These are phyloP conservation scores for Hyperoplus immaculatus DNA, from an alignment of 2,797 vertebrate species.

Conservation along the genomic window DNA sequence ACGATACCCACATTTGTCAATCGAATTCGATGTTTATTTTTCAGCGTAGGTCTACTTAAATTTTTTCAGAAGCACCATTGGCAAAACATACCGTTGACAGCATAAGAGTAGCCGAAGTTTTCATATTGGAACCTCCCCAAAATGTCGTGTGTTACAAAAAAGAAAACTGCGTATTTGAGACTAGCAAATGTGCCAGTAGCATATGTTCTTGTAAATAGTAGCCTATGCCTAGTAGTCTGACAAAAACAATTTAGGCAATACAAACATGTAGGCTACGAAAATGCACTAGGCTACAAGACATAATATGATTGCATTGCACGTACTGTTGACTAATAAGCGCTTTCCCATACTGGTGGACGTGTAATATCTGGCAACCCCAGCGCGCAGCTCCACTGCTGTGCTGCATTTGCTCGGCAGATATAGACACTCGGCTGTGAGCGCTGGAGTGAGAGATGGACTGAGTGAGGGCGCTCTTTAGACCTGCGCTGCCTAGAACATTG, in stretches of 20 bases:
- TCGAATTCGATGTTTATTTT: background rate
- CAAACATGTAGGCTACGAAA: background rate
- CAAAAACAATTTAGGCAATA: background rate
- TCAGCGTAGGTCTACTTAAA: background rate
- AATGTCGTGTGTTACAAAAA: background rate
- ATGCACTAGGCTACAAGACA: background rate
- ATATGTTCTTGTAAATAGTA: background rate
- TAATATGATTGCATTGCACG: background rate
- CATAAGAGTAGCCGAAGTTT: background rate
- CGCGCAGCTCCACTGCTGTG: slow-evolving; percentile 49
- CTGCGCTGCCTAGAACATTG: slow-evolving; percentile 80
- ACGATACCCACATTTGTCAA: background rate
- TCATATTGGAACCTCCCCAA: accelerated
- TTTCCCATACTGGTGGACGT: background rate
- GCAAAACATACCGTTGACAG: background rate
- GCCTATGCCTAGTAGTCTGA: no score
- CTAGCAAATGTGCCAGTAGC: no score
- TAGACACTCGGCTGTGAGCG: slow-evolving; percentile 61
- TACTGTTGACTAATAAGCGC: background rate
- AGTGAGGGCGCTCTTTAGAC: slow-evolving; percentile 87
- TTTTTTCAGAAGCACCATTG: background rate
- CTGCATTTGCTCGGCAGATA: slow-evolving; percentile 56
- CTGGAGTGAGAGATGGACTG: slow-evolving; percentile 89
- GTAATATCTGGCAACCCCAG: slow-evolving; percentile 68
- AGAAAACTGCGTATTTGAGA: no score